Conservation (phyloP, 2,888 invertebrate species). For the Corbicula japonica region DNA sequence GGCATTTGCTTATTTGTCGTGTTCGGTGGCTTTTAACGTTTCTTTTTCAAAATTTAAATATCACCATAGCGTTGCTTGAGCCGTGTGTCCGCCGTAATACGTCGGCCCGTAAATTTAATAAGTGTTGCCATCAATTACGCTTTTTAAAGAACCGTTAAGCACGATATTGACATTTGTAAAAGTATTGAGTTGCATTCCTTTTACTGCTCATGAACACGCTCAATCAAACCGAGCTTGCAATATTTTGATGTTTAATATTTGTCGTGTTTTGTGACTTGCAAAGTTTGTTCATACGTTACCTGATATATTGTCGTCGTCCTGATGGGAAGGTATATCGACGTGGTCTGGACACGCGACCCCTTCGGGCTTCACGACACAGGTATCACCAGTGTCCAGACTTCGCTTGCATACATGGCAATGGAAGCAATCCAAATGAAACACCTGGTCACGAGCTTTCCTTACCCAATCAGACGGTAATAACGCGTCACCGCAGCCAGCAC, state of each 20-base stretch:
- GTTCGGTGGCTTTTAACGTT: no score
- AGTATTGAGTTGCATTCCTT: neutral
- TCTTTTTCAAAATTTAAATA: no score
- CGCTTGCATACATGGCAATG: constrained; percentile 93
- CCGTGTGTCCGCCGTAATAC: no score
- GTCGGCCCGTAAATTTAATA: no score
- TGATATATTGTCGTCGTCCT: constrained; percentile 91
- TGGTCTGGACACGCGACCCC: constrained; percentile 98
- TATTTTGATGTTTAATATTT: no score
- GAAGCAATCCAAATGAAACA: constrained; percentile 99
- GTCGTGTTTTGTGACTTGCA: neutral
- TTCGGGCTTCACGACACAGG: constrained; percentile 98
- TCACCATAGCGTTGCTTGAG: no score
- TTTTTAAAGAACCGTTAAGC: neutral
- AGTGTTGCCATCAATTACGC: no score
- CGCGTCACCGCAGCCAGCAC: constrained; percentile 96
- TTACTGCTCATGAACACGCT: no score
- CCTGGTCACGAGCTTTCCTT: constrained; percentile 94
- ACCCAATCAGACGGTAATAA: constrained; percentile 99
- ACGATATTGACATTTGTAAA: neutral
- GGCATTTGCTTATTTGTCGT: no score
- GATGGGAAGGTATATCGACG: constrained; percentile 88
- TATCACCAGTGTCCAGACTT: constrained; percentile 91
- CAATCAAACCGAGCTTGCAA: no score
- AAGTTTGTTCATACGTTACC: constrained; percentile 84